Evolutionary conservation across 2,113 vertebrate genomes (phyloP).

Genomic region (Grallaria varia): DNA sequence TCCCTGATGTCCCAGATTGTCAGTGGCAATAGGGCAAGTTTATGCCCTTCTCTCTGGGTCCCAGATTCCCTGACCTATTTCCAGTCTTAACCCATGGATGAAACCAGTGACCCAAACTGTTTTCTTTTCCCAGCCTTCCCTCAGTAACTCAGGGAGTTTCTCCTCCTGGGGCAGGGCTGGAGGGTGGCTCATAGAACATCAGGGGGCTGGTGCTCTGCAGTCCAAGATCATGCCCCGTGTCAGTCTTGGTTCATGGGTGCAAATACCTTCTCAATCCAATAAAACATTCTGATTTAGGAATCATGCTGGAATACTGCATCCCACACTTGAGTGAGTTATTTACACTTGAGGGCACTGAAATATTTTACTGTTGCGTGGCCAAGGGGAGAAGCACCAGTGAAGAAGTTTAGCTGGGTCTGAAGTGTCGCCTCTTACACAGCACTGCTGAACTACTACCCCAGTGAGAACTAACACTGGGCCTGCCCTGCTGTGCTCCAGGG

Average conservation of each 20-base stretch:
- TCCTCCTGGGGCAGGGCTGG: background rate
- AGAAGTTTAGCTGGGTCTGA: slow-evolving; percentile 24
- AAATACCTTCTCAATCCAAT: background rate
- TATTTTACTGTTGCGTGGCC: background rate
- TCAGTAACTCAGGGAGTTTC: fast-evolving
- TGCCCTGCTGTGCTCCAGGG: background rate
- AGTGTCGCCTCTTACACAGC: background rate
- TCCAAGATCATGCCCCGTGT: fast-evolving
- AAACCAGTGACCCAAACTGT: background rate
- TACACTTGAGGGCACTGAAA: background rate
- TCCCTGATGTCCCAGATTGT: background rate
- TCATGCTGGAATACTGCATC: background rate
- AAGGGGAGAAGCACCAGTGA: background rate
- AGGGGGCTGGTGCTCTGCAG: background rate
- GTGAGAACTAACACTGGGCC: background rate
- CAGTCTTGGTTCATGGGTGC: background rate
- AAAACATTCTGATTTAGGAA: background rate
- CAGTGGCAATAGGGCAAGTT: background rate
- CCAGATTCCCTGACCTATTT: background rate
- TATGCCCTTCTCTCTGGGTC: background rate
- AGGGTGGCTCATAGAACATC: background rate
- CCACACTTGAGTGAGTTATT: background rate
- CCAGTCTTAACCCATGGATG: background rate
- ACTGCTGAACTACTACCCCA: background rate
- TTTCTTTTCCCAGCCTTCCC: background rate